These are phyloP conservation scores for Camponotus fellah DNA, from an alignment of 2,888 invertebrate genomes.

Conservation along the genomic window DNA sequence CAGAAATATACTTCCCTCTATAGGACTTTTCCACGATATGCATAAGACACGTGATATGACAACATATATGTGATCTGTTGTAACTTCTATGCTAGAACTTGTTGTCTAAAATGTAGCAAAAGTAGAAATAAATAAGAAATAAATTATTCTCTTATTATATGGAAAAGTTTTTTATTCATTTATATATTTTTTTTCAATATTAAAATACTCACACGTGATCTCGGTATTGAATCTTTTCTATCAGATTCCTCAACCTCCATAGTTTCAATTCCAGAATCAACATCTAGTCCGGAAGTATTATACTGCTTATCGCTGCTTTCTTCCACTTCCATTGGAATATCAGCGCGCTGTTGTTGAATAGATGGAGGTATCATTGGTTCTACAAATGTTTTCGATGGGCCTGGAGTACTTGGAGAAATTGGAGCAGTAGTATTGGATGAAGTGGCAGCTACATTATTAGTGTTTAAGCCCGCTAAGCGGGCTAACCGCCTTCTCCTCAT, in stretches of 20 bases:
- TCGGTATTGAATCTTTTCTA: conserved; percentile 81
- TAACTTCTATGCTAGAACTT: conserved; percentile 87
- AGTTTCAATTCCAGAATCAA: conserved; percentile 91
- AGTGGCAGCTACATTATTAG: conserved; percentile 86
- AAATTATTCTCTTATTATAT: background rate
- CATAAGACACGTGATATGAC: conserved; percentile 91
- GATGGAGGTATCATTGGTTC: conserved; percentile 79
- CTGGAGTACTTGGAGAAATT: conserved; percentile 86
- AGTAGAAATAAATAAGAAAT: background rate
- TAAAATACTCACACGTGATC: conserved; percentile 80
- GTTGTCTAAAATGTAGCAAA: conserved; percentile 79
- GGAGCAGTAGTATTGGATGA: conserved; percentile 79
- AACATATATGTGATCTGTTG: conserved; percentile 89
- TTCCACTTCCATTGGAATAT: conserved; percentile 88
- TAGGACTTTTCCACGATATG: conserved; percentile 89
- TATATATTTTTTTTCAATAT: background rate
- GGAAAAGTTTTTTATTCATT: background rate
- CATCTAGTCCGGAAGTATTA: conserved; percentile 88
- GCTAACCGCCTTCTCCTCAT: conserved; percentile 92
- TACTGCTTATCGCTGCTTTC: conserved; percentile 87
- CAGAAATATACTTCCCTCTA: conserved; percentile 86
- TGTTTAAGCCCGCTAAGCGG: conserved; percentile 89
- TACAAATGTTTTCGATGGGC: conserved; percentile 79
- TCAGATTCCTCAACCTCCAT: conserved; percentile 90
- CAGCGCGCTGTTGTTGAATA: conserved; percentile 74